phyloP scores from a whole-genome alignment of 2,888 invertebrate genomes.

The Torymus texanus region DNA sequence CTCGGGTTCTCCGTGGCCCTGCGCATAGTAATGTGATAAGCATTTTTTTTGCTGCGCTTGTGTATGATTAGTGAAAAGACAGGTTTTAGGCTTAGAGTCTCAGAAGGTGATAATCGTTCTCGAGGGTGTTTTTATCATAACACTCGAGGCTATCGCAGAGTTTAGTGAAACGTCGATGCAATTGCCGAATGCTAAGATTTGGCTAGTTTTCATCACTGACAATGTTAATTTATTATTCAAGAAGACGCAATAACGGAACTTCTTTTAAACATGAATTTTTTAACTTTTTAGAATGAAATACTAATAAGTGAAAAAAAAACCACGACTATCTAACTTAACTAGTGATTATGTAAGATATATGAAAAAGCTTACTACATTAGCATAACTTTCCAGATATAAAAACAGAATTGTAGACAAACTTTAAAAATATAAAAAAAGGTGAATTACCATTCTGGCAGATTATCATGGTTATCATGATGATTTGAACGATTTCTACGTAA shows the following conservation, averaged over 20 bases:
- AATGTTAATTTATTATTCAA: not conserved
- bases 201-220: conserved; percentile 60
- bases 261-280: too few species aligned
- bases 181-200: conserved; percentile 60
- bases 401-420: not conserved
- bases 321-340: too few species aligned
- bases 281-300: too few species aligned
- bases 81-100: conserved; percentile 27
- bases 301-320: too few species aligned
- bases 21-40: conserved; percentile 21
- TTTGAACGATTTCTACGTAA: conserved; percentile 71
- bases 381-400: too few species aligned
- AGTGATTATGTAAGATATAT: too few species aligned
- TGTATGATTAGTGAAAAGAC: not conserved
- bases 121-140: conserved; percentile 54
- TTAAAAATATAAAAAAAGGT: conserved; percentile 36
- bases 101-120: conserved; percentile 59
- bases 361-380: too few species aligned
- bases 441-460: conserved; percentile 77
- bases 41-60: not conserved
- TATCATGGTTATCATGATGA: conserved; percentile 75
- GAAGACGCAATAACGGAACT: too few species aligned
- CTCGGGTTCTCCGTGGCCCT: conserved; percentile 91
- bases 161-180: conserved; percentile 34
- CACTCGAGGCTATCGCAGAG: conserved; percentile 58